These are phyloP conservation scores for Apolygus lucorum DNA, from an alignment of 1,140 invertebrate genomes.

Conservation along the genomic window DNA sequence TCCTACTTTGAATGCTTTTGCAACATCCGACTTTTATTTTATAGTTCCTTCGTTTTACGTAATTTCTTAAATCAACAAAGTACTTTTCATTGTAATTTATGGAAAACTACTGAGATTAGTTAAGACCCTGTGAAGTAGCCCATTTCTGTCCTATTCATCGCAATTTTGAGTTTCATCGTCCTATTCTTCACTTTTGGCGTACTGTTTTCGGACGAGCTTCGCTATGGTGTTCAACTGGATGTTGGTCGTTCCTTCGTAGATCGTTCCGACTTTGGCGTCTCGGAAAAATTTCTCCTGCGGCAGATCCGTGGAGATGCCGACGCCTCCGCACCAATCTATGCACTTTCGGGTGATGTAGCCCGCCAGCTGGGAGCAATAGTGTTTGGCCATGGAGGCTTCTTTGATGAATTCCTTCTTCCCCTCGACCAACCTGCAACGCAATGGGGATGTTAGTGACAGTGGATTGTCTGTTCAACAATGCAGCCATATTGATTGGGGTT, in stretches of 20 bases:
- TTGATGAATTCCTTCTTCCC: constrained; percentile 68
- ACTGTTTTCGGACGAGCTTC: constrained; percentile 68
- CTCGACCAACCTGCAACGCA: no score
- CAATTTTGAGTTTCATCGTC: background rate
- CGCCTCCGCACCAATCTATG: constrained; percentile 95
- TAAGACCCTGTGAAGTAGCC: no score
- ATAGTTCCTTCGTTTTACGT: no score
- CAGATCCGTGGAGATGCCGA: constrained; percentile 91
- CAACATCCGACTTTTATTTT: no score
- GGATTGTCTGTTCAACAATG: no score
- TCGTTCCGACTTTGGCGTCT: constrained; percentile 93
- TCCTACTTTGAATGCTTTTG: no score
- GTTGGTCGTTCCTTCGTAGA: constrained; percentile 96
- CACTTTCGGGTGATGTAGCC: constrained; percentile 76
- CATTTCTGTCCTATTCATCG: no score
- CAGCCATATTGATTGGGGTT: no score
- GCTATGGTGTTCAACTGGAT: constrained; percentile 95
- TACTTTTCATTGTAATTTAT: no score
- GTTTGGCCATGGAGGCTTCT: constrained; percentile 92
- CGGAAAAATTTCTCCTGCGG: constrained; percentile 94
- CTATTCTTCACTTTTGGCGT: constrained; percentile 33
- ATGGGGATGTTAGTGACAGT: no score
- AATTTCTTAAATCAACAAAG: no score
- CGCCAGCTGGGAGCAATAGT: constrained; percentile 74
- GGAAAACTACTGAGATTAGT: no score